Conservation (phyloP, 2,113 vertebrate genomes). For the Phasianus colchicus region DNA sequence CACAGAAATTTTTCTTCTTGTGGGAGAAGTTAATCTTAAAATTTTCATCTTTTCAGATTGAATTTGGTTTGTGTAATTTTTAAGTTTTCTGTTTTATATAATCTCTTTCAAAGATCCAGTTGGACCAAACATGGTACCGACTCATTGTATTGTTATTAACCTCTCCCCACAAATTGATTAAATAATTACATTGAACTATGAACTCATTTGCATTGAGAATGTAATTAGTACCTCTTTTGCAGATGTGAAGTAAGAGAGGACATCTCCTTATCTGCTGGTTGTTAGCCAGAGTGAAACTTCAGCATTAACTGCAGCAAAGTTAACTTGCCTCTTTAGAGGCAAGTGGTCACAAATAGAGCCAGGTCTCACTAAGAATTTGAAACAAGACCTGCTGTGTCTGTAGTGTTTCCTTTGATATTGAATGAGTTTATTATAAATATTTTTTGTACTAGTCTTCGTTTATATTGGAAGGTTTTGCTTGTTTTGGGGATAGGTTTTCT, state of each 20-base stretch:
- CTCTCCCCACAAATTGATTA: background rate
- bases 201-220: background rate
- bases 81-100: background rate
- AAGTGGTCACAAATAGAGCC: background rate
- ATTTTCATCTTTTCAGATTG: background rate
- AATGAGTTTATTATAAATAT: background rate
- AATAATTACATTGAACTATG: background rate
- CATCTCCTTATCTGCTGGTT: background rate
- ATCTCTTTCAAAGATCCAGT: background rate
- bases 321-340: background rate
- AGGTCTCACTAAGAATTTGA: background rate
- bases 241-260: background rate
- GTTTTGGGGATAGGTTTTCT: background rate
- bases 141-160: background rate
- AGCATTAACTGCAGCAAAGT: background rate
- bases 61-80: background rate
- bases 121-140: rapidly evolving
- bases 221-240: background rate
- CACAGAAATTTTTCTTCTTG: background rate
- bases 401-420: background rate
- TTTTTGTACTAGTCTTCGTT: background rate
- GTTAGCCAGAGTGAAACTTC: background rate
- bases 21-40: background rate
- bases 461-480: background rate
- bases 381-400: background rate